Percentiles rank a stretch among this genome's conserved stretches.
phyloP scores from a whole-genome alignment of 2,797 vertebrate genomes.

The Falco berigora region DNA sequence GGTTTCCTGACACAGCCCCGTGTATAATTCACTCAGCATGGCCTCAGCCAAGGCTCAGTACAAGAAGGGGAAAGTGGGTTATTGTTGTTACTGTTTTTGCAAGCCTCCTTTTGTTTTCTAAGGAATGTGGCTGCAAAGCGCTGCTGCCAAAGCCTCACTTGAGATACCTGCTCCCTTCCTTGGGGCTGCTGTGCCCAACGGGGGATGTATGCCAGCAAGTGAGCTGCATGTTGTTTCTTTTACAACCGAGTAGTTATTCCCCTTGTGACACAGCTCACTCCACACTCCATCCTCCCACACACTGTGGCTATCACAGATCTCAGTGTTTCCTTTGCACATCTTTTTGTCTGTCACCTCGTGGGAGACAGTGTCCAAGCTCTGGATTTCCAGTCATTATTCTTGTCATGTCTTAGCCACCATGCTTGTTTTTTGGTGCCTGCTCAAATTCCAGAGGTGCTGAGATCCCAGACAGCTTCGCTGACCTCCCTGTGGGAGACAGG shows the following conservation, averaged over 20 bases:
- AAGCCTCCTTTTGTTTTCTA: background rate
- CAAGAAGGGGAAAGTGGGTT: background rate
- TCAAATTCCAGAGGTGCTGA: background rate
- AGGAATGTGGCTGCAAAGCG: background rate
- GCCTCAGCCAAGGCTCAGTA: background rate
- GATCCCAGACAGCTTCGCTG: background rate
- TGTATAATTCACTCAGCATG: background rate
- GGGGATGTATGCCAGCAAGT: background rate
- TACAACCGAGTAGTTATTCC: background rate
- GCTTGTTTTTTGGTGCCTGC: background rate
- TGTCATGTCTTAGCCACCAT: background rate
- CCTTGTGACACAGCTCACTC: background rate
- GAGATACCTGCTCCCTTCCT: background rate
- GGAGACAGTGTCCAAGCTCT: background rate
- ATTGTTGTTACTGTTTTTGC: background rate
- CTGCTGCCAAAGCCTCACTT: background rate
- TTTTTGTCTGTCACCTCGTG: background rate
- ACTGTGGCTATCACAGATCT: background rate
- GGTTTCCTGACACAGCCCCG: background rate
- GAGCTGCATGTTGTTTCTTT: background rate
- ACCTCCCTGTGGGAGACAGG: background rate
- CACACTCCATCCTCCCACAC: background rate
- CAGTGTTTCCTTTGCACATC: background rate
- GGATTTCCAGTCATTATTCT: background rate
- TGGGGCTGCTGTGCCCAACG: background rate